Evolutionary conservation across 2,797 vertebrate species (phyloP).

Genomic region (Chromis chromis): DNA sequence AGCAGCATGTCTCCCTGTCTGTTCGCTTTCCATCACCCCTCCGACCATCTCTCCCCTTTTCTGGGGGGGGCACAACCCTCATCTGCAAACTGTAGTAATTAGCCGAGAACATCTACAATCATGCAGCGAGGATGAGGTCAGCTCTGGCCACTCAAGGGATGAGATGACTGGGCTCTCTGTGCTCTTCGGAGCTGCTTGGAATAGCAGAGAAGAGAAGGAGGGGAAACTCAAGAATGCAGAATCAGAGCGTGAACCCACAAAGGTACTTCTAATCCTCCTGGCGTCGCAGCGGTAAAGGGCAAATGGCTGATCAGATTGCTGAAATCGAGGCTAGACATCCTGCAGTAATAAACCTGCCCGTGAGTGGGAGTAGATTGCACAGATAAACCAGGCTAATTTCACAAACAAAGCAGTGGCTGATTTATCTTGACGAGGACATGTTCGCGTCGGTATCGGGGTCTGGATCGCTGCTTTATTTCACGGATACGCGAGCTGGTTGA

Average conservation of each 20-base stretch:
- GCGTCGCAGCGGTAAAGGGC: slow-evolving; percentile 70
- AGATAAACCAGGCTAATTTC: slow-evolving; percentile 59
- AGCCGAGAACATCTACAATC: slow-evolving; percentile 44
- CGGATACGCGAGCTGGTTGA: slow-evolving; percentile 12
- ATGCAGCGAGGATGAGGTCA: slow-evolving; percentile 51
- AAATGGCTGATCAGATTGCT: slow-evolving; percentile 78
- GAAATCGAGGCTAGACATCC: slow-evolving; percentile 66
- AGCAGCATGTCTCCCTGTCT: slow-evolving; percentile 32
- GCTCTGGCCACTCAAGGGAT: slow-evolving; percentile 19
- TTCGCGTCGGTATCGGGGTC: slow-evolving; percentile 21
- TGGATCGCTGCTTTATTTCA: slow-evolving; percentile 51
- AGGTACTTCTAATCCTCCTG: slow-evolving; percentile 72
- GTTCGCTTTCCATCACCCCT: slow-evolving; percentile 31
- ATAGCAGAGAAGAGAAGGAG: slow-evolving; percentile 18
- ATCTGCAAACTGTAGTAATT: slow-evolving; percentile 69
- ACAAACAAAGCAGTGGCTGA: slow-evolving; percentile 50
- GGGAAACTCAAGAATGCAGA: slow-evolving; percentile 67
- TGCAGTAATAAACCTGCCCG: slow-evolving; percentile 67
- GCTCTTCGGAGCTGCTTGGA: slow-evolving; percentile 44
- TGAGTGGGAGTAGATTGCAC: slow-evolving; percentile 55
- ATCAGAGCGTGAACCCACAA: slow-evolving; percentile 62
- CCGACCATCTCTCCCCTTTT: slow-evolving; percentile 4
- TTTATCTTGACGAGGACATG: slow-evolving; percentile 47
- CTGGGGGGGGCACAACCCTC: slow-evolving; percentile 42
- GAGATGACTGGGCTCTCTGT: slow-evolving; percentile 56